phyloP scores from a whole-genome alignment of 30 jellyfish, hydroid and myxozoan species.

The Hydractinia echinata region DNA sequence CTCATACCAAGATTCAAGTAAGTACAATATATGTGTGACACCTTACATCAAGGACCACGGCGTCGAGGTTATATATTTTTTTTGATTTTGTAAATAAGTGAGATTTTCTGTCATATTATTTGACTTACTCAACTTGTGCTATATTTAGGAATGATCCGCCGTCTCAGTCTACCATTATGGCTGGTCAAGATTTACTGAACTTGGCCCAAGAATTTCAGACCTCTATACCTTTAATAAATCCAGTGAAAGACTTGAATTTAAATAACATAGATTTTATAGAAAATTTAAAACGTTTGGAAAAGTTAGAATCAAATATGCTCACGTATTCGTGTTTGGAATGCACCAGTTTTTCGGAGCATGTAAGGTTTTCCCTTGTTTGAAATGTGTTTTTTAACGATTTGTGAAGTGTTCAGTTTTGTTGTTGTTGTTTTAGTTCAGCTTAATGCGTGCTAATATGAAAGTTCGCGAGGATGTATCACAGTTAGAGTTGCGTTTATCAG shows the following conservation, averaged over 20 bases:
- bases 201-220: conserved; percentile 12
- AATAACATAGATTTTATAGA: conserved; percentile 70
- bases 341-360: conserved; percentile 67
- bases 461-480: conserved; percentile 50
- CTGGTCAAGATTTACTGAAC: conserved; percentile 75
- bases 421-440: conserved; percentile 43
- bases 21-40: neutral
- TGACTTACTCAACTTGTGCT: neutral
- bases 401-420: neutral
- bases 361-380: conserved; percentile 24
- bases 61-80: neutral
- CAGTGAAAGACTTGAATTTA: conserved; percentile 58
- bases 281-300: conserved; percentile 32
- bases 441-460: conserved; percentile 45
- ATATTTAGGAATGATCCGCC: conserved; percentile 59
- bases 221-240: conserved; percentile 51
- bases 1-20: conserved; percentile 88
- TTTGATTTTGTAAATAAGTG: neutral
- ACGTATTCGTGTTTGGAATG: conserved; percentile 55
- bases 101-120: neutral
- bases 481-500: conserved; percentile 64
- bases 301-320: conserved; percentile 28
- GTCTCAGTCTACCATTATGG: conserved; percentile 61
- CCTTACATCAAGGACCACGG: too few relatives aligned
- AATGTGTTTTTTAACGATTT: neutral